Conservation (phyloP, 2,113 vertebrate species). For the Sphaerodactylus townsendi region DNA sequence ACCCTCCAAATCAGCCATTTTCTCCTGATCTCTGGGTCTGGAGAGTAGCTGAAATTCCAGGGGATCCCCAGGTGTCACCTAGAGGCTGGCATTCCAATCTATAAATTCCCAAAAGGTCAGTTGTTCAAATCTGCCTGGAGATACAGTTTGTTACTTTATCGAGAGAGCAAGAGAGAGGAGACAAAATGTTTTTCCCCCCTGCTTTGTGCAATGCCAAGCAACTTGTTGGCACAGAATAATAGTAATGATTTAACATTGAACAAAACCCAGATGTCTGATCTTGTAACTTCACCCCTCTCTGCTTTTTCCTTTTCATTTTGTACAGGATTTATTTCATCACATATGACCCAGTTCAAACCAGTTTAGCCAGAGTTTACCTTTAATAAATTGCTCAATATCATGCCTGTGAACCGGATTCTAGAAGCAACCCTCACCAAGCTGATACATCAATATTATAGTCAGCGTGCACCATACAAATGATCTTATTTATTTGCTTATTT, state of each 20-base stretch:
- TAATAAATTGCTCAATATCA: neutral
- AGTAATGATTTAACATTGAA: neutral
- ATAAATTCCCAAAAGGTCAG: neutral
- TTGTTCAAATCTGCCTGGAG: neutral
- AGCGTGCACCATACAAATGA: neutral
- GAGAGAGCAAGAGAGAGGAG: too few relatives aligned
- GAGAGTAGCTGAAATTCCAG: too few relatives aligned
- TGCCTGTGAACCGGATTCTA: neutral
- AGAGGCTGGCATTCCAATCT: neutral
- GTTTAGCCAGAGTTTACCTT: neutral
- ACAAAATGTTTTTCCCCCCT: neutral
- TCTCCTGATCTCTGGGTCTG: too few relatives aligned
- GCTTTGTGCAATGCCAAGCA: neutral
- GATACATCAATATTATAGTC: too few relatives aligned
- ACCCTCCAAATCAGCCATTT: too few relatives aligned
- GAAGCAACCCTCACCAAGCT: neutral
- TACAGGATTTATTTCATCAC: neutral
- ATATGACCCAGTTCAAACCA: neutral
- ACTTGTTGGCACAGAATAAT: conserved; percentile 4
- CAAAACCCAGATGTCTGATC: neutral
- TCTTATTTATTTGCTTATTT: too few relatives aligned
- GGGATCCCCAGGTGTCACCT: too few relatives aligned
- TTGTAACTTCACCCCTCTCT: neutral
- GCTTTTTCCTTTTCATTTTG: neutral
- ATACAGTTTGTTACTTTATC: too few relatives aligned